A percentile compares a stretch with the other conserved stretches of the same genome.
These are phyloP conservation scores for Charina bottae DNA, from an alignment of 2,113 vertebrate genomes.

Conservation along the genomic window DNA sequence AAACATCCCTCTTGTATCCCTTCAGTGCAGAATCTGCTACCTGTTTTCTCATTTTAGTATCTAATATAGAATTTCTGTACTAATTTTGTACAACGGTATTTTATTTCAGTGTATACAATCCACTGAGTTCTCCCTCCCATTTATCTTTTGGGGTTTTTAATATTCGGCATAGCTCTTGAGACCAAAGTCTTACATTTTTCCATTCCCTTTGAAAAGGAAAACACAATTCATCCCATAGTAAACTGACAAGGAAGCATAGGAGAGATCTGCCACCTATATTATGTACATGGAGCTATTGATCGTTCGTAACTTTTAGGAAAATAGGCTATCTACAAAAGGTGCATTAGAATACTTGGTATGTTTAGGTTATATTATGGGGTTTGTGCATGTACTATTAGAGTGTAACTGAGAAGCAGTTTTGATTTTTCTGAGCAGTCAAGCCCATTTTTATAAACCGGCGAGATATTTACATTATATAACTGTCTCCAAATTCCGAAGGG, in stretches of 20 bases:
- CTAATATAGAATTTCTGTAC: background rate
- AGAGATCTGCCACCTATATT: too few species aligned
- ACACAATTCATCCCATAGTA: too few species aligned
- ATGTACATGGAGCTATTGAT: background rate
- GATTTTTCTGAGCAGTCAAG: conserved; percentile 8
- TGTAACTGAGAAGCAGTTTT: conserved; percentile 59
- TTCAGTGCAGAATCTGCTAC: background rate
- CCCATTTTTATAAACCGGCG: too few species aligned
- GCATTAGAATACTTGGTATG: conserved; percentile 59
- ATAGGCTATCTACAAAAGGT: conserved; percentile 46
- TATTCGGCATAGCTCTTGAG: too few species aligned
- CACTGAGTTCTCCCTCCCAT: background rate
- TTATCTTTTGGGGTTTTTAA: background rate
- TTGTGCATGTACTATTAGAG: conserved; percentile 41
- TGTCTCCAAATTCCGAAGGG: too few species aligned
- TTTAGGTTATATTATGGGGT: conserved; percentile 41
- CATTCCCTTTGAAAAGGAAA: too few species aligned
- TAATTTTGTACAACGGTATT: too few species aligned
- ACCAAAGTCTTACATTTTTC: too few species aligned
- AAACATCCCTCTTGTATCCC: background rate
- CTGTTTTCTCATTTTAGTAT: background rate
- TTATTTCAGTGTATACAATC: background rate
- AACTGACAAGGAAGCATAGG: background rate
- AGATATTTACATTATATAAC: too few species aligned
- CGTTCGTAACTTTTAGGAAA: conserved; percentile 19